Base-by-base conservation (phyloP, 2,113 vertebrate species). In the Holacanthus passer region DNA sequence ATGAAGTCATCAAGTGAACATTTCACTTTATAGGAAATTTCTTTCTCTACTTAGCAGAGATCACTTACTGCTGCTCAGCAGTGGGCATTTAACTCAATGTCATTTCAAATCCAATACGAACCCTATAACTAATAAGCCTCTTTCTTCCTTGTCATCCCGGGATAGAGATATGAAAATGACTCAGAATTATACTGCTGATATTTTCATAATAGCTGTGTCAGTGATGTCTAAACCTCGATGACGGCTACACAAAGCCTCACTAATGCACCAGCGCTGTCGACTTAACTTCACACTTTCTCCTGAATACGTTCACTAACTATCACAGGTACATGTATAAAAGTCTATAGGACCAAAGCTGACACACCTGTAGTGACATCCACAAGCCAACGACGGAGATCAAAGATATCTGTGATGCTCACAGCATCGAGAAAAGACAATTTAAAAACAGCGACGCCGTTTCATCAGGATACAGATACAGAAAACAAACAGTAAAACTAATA, bases 1-100 rank as follows among this genome's bases (percentile, higher is more conserved):
- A 73, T 62, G 75, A 66, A 77, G 65, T 69, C 52, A 77, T 88
- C 81, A 79, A 79, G 87, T 70, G 58, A 83, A 81, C 52, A 67
- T 63, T 65, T 47, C 22, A 39, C 59, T 55, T 73, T 52, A 39
- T 5, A 56, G 65, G 63, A 70, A 60, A 55, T 74, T 43, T 68
- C 39, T 41, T 19, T 80, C 27, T 53, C 39, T 24, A n/a, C 72
- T 74, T 43, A 48, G 43, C 5, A 45, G 37, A 56, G 58, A 63
- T 50, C 58, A 37, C 17, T 12, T 8, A 8, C 52, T 66, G 59
- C 66, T 20, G 43, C 81, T 71, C 32, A 29, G 16, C 5, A n/a
- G 62, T 20, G 32, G 35, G 35, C 41, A 39, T 72, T 79, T 20
- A 73, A 39, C 53, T 75, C 43, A 0, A 7, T 17, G 64, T 24